Base-by-base conservation (phyloP, 2,888 invertebrate genomes). In the Osmoderma eremita region DNA sequence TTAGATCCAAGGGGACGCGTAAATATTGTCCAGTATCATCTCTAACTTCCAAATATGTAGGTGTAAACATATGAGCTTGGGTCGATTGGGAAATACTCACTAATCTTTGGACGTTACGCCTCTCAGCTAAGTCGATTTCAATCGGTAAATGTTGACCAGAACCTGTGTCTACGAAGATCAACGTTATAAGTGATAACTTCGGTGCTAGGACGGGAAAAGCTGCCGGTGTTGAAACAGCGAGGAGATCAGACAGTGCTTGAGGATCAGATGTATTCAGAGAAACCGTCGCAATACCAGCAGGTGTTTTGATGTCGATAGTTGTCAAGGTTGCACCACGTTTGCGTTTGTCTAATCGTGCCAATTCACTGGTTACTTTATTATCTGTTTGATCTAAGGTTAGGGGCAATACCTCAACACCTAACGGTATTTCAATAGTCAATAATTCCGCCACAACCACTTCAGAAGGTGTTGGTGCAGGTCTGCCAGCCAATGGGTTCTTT, bases 11-110 rank as follows among this genome's bases (percentile, higher is more conserved):
- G 3, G 45, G 42, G 12, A 62, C 18, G 2, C 54, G 17, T 8
- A 63, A 13, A n/a, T 51, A 62, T 48, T 67, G 67, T 8, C 67
- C 62, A 6, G 51, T 53, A 13, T 67, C 67, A 24, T 67, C 67
- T 20, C 67, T 15, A 2, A 56, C 39, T 22, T 45, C 54, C 15
- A 67, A 10, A 3, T 30, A 48, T 3, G 54, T 54, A 5, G 49
- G 38, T 8, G 3, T 17, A 12, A 3, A 8, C 24, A 20, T 18
- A 4, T 20, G 5, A 13, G 13, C 18, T 13, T 8, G 42, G 17
- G 2, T 45, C 48, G 63, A 30, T 13, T 45, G 45, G 12, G 48
- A 49, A 10, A 65, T 38, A 0, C 20, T 13, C 13, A 65, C 20
- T n/a, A 65, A 20, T 1, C n/a, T 20, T 2, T 49, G 6, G 20